Percentiles rank a stretch among this genome's conserved stretches.
Evolutionary conservation across 92 coral and sea anemone species (phyloP).

Genomic region (Palythoa grandis): DNA sequence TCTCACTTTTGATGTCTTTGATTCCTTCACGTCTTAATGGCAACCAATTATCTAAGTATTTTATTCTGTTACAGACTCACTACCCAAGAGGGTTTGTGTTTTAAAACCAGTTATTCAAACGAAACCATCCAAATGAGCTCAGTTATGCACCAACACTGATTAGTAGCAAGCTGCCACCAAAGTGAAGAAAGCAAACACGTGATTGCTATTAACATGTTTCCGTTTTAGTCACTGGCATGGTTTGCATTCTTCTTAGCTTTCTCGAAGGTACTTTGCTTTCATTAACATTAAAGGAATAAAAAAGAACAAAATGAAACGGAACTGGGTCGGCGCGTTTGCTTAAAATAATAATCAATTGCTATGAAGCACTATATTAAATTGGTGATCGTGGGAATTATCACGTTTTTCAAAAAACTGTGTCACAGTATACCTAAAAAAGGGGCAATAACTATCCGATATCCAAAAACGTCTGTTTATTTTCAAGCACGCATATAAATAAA

Average conservation of each 20-base stretch:
- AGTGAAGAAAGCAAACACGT: background rate
- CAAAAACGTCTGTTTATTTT: background rate
- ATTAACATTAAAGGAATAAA: background rate
- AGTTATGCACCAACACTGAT: background rate
- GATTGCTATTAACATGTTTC: background rate
- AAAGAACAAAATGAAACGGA: slow-evolving; percentile 7
- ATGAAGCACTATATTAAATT: background rate
- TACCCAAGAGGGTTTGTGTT: background rate
- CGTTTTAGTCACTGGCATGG: background rate
- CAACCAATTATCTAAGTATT: background rate
- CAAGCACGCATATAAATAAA: background rate
- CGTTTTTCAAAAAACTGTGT: background rate
- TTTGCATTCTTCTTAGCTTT: slow-evolving; percentile 8
- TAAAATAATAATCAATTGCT: background rate
- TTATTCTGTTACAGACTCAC: background rate
- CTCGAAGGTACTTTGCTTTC: slow-evolving; percentile 1
- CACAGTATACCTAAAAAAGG: background rate
- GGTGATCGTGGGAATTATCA: background rate
- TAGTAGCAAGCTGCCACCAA: background rate
- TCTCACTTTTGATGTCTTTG: background rate
- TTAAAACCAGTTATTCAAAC: background rate
- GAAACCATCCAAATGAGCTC: background rate
- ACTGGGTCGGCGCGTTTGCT: background rate
- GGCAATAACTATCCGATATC: background rate
- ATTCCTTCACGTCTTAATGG: background rate